Evolutionary conservation across 2,888 invertebrate genomes (phyloP).

Genomic region (Brachynemurus nebulosus): DNA sequence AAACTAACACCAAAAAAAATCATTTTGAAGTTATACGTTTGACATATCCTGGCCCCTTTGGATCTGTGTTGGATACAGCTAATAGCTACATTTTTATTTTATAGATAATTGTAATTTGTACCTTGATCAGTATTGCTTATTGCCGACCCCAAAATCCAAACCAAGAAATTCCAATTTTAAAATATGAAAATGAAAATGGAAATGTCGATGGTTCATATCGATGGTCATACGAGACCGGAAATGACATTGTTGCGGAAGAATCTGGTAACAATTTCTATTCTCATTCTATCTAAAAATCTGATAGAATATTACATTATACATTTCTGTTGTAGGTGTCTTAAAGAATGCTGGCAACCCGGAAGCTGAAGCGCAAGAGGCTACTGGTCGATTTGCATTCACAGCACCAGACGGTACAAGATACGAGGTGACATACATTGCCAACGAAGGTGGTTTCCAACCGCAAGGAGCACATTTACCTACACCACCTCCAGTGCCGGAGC

Average conservation of each 20-base stretch:
- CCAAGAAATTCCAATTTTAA: constrained; percentile 45
- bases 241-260: constrained; percentile 49
- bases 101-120: too few relatives aligned
- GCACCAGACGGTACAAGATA: constrained; percentile 52
- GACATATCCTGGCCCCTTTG: too few relatives aligned
- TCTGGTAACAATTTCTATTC: constrained; percentile 31
- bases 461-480: constrained; percentile 64
- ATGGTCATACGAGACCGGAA: constrained; percentile 50
- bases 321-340: constrained; percentile 23
- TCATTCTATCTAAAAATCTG: neutral
- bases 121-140: too few relatives aligned
- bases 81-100: too few relatives aligned
- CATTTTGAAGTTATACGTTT: too few relatives aligned
- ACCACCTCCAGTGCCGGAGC: constrained; percentile 63
- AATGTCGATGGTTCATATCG: constrained; percentile 48
- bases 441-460: constrained; percentile 55
- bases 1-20: too few relatives aligned
- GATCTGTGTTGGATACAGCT: too few relatives aligned
- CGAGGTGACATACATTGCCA: constrained; percentile 47
- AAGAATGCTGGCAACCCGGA: constrained; percentile 43
- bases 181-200: constrained; percentile 45
- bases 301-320: neutral
- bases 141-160: too few relatives aligned
- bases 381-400: constrained; percentile 36
- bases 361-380: constrained; percentile 36